Base-by-base conservation (phyloP, 1,140 invertebrate species). In the Camponotus vicinus region DNA sequence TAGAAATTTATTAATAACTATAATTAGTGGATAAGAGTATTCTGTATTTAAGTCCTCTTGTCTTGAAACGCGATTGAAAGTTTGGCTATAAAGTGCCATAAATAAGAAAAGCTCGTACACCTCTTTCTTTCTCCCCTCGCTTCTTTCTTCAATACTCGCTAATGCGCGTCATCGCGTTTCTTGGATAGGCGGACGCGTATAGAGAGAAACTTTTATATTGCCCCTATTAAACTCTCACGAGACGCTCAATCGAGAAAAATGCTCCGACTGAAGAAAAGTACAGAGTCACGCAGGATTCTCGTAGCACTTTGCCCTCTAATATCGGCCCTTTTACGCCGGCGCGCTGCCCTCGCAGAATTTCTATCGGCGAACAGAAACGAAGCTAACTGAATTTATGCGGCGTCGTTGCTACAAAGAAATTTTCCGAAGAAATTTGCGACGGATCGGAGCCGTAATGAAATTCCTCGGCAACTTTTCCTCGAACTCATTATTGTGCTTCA, bases 341-440 rank as follows among this genome's bases (percentile, higher is more conserved):
- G 49, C 71, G 77, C 67, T 87, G 86, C 86, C 86, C 89, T 89
- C 75, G 82, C 84, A 73, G 77, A 84, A 83, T 83, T 83, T 83
- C 79, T 83, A 83, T 83, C 69, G 79, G 79, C 79, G 79, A 71
- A 63, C 40, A 61, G 66, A 85, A 75, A 75, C 69, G 59, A 85
- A 86, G 85, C 88, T 89, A 89, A 89, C 88, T 86, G 86, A 89
- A 89, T 89, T 84, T 86, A 89, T 86, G 77, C 69, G 63, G 73
- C 86, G 86, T 89, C 87, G 71, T 86, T 78, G 59, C 52, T 86
- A 61, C 67, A 71, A 80, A 88, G 66, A 67, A 71, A 89, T 83
- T 89, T 73, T 40, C 86, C 71, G 59, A 83, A 86, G 70, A 67
- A 83, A 77, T 85, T 78, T 85, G 70, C 70, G 82, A 85, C 82